These are phyloP conservation scores for Alloscopus bannaensis DNA, from an alignment of 2,888 invertebrate species.

Conservation along the genomic window DNA sequence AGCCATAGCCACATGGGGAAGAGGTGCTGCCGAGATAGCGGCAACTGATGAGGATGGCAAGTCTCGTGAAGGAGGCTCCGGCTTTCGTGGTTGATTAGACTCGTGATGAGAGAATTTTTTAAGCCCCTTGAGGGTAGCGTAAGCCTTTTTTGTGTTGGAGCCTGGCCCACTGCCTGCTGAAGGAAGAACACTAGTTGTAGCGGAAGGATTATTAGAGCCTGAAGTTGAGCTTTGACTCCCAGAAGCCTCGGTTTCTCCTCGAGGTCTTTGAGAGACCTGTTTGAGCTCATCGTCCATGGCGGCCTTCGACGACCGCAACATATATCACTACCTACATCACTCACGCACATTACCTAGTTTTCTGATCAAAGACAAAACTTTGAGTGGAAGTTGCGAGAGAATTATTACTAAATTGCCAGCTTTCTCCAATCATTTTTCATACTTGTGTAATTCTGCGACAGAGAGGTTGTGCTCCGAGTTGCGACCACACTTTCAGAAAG, in stretches of 20 bases:
- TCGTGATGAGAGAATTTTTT: constrained; percentile 59
- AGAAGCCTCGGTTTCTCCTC: constrained; percentile 45
- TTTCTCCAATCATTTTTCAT: constrained; percentile 61
- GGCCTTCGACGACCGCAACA: constrained; percentile 73
- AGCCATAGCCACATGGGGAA: constrained; percentile 61
- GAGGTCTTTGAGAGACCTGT: constrained; percentile 58
- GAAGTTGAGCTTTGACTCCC: constrained; percentile 62
- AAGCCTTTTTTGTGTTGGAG: constrained; percentile 57
- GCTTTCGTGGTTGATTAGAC: constrained; percentile 40
- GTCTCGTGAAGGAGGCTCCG: constrained; percentile 58
- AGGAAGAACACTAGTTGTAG: constrained; percentile 43
- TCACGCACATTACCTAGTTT: constrained; percentile 71
- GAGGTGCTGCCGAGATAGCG: constrained; percentile 60
- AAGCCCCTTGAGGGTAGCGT: constrained; percentile 61
- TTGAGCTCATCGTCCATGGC: constrained; percentile 72
- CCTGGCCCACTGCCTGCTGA: constrained; percentile 14
- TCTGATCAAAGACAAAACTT: constrained; percentile 59
- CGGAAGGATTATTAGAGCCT: constrained; percentile 64
- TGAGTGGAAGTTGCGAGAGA: constrained; percentile 28
- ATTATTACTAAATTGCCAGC: constrained; percentile 50
- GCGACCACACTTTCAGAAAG: no score
- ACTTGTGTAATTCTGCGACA: constrained; percentile 39
- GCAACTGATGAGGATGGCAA: constrained; percentile 50
- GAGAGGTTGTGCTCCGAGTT: constrained; percentile 3
- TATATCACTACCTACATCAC: constrained; percentile 73